phyloP scores from a whole-genome alignment of 2,113 vertebrate species.

The Prunella fulvescens region DNA sequence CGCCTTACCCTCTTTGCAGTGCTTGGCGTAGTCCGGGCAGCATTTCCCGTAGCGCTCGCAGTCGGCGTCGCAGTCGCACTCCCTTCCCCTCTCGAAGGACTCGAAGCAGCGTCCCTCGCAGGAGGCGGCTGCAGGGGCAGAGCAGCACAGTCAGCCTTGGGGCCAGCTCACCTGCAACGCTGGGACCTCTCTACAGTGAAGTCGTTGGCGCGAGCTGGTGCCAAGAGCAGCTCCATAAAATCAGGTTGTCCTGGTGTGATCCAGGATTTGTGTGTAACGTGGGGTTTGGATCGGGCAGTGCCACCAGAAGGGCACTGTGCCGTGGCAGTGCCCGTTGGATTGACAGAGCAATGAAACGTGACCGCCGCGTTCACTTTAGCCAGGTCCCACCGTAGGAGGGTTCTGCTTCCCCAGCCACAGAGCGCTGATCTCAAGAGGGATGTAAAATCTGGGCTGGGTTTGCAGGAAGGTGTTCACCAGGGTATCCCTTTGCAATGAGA shows the following conservation, averaged over 20 bases:
- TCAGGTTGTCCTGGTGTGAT: neutral
- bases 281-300: neutral
- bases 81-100: constrained; percentile 78
- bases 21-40: constrained; percentile 76
- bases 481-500: neutral
- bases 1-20: constrained; percentile 81
- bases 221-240: neutral
- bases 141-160: neutral
- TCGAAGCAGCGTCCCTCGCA: constrained; percentile 92
- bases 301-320: neutral
- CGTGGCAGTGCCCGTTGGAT: neutral
- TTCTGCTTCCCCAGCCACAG: neutral
- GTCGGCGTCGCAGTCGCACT: constrained; percentile 83
- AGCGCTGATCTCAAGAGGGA: neutral
- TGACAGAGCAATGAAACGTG: accelerated
- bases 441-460: neutral
- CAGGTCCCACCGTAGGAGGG: neutral
- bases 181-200: neutral
- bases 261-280: neutral
- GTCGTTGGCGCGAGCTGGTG: neutral
- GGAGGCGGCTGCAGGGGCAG: constrained; percentile 73
- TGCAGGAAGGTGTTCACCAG: neutral
- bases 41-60: constrained; percentile 83
- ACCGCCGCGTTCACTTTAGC: neutral
- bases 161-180: neutral